A percentile compares a stretch with the other conserved stretches of the same genome.
Conservation (phyloP, 2,113 vertebrate genomes). For the Peromyscus leucopus region DNA sequence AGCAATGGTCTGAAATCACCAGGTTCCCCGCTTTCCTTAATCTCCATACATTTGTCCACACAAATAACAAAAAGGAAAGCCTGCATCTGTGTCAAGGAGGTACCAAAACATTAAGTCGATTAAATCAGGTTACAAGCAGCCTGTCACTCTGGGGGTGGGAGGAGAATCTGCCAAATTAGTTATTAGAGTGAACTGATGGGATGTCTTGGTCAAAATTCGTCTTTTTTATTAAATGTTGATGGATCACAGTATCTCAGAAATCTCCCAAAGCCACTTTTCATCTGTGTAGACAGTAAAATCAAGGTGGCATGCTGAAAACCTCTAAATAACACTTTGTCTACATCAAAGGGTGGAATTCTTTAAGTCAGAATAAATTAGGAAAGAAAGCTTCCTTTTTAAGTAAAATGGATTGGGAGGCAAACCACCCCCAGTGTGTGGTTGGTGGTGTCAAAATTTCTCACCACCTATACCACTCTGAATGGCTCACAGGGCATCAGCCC, state of each 20-base stretch:
- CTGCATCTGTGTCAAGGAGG: background rate
- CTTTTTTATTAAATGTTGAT: constrained; percentile 76
- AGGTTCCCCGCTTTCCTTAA: background rate
- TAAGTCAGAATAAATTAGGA: constrained; percentile 72
- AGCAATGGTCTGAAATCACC: background rate
- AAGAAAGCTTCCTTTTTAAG: constrained; percentile 53
- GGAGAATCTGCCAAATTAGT: constrained; percentile 58
- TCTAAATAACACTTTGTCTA: constrained; percentile 72
- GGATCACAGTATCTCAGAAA: constrained; percentile 67
- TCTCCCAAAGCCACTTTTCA: constrained; percentile 70
- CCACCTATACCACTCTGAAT: background rate
- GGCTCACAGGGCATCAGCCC: background rate
- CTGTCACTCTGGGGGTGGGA: constrained; percentile 34
- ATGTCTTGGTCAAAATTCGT: constrained; percentile 69
- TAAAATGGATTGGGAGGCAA: constrained; percentile 27
- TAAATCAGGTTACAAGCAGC: constrained; percentile 61
- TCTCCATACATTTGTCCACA: background rate
- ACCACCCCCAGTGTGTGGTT: background rate
- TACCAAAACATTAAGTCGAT: constrained; percentile 69
- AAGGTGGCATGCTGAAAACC: constrained; percentile 68
- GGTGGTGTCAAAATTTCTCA: background rate
- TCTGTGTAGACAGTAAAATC: constrained; percentile 70
- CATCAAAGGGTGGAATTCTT: constrained; percentile 72
- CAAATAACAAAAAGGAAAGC: constrained; percentile 44
- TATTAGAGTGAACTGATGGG: constrained; percentile 59